These are phyloP conservation scores for Lophius americanus DNA, from an alignment of 2,797 vertebrate genomes.

Conservation along the genomic window DNA sequence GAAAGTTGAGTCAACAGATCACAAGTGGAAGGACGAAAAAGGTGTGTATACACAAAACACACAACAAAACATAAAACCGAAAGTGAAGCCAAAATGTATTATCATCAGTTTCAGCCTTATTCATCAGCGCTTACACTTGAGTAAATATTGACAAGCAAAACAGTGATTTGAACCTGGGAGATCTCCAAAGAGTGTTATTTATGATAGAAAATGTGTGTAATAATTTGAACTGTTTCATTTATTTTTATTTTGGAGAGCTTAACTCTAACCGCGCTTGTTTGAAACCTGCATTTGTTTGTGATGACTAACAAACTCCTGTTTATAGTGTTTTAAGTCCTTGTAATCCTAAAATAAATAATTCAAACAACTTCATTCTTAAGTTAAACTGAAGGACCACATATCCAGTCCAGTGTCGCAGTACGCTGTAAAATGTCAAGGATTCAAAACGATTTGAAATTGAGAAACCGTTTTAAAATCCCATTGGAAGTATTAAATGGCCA, in stretches of 20 bases:
- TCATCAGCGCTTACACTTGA: no score
- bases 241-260: not conserved
- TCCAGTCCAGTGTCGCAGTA: not conserved
- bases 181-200: no score
- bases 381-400: not conserved
- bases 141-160: no score
- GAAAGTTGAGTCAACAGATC: no score
- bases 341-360: conserved; percentile 4
- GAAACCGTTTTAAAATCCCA: conserved; percentile 10
- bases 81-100: no score
- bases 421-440: not conserved
- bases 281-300: conserved; percentile 13
- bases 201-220: not conserved
- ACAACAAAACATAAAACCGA: no score
- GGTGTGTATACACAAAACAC: no score
- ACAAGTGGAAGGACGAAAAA: no score
- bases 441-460: conserved; percentile 2
- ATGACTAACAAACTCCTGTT: conserved; percentile 22
- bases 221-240: not conserved
- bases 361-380: not conserved
- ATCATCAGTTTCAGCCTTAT: no score
- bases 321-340: not conserved
- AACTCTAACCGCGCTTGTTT: conserved; percentile 2
- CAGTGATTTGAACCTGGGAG: no score
- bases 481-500: conserved; percentile 10